Conservation (phyloP, 1,140 invertebrate genomes). For the Pomacea maculata region DNA sequence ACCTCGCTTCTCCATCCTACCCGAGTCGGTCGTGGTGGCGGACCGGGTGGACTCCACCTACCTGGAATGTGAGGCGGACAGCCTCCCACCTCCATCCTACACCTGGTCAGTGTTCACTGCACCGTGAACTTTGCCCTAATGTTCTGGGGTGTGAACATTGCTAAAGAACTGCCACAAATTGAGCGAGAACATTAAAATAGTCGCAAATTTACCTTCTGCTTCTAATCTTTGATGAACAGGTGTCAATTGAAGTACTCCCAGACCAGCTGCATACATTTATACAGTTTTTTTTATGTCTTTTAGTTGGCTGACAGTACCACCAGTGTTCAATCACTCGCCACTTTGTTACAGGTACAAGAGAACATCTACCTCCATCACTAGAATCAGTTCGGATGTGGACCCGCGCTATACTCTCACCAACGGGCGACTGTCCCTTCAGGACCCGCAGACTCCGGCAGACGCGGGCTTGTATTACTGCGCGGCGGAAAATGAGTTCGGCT, state of each 20-base stretch:
- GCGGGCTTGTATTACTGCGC: conserved; percentile 92
- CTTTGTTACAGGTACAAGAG: conserved; percentile 26
- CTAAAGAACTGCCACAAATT: not conserved
- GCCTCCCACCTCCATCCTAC: conserved; percentile 89
- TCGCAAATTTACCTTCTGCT: too few species aligned
- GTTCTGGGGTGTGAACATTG: conserved; percentile 42
- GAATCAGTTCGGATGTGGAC: conserved; percentile 30
- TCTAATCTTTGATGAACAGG: too few species aligned
- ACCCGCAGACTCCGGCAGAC: conserved; percentile 77
- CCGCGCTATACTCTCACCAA: conserved; percentile 90
- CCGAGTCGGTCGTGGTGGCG: conserved; percentile 31
- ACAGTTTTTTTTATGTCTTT: too few species aligned
- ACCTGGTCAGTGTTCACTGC: conserved; percentile 70
- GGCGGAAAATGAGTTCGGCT: conserved; percentile 89
- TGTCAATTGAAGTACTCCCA: too few species aligned
- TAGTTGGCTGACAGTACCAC: too few species aligned
- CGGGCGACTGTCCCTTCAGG: conserved; percentile 88
- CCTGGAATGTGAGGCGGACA: conserved; percentile 81
- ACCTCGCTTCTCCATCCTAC: conserved; percentile 36
- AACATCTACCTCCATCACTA: conserved; percentile 65
- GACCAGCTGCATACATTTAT: too few species aligned
- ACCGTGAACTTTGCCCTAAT: too few species aligned
- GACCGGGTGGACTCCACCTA: conserved; percentile 19
- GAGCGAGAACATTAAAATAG: too few species aligned
- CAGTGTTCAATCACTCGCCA: too few species aligned